Evolutionary conservation across 2,113 vertebrate genomes (phyloP), one percentile per base, ranked within the genome.

Genomic region (Bufo gargarizans): DNA sequence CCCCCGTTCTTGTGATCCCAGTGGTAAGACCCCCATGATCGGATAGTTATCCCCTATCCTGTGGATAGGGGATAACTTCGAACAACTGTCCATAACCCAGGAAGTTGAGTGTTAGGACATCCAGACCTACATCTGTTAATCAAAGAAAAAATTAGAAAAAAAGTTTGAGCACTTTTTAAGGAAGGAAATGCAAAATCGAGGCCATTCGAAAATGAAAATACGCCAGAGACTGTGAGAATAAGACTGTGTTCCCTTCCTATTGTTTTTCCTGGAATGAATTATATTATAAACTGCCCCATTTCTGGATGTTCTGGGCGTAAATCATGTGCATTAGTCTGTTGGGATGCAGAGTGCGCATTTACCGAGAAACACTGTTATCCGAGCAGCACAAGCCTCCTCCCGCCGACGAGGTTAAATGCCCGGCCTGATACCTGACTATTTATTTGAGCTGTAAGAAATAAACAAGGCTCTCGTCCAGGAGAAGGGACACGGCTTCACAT

Each of bases 371-470:
- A 7, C 82, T 17, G 63, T 22, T 71, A 71, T 84, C 82, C 82
- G 16, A 56, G 82, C n/a, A 14, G 82, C 19, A 17, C 17, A 69
- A 67, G 63, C 20, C 82, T 71, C 45, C 81, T 7, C 61, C 53
- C 61, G 22, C 69, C 47, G 82, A 84, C 82, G 33, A 59, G 85
- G 74, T 86, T 86, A 77, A 77, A 67, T 2, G 61, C 80, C 61
- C 49, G 72, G 63, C 49, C 67, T 67, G 80, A 50, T 69, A 88
- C 67, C 78, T 82, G 79, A 77, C 58, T 84, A 84, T 84, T 84
- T 84, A 88, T 88, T 84, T 84, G 22, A 69, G 74, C 87, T 69
- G 49, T 69, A 45, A 84, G 87, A 84, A 89, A 84, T 89, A 84
- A 84, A 89, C 58, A 67, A 45, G 59, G 81, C 59, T 77, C 20